Evolutionary conservation across 2,888 invertebrate species (phyloP).

Genomic region (Dolomedes plantarius): DNA sequence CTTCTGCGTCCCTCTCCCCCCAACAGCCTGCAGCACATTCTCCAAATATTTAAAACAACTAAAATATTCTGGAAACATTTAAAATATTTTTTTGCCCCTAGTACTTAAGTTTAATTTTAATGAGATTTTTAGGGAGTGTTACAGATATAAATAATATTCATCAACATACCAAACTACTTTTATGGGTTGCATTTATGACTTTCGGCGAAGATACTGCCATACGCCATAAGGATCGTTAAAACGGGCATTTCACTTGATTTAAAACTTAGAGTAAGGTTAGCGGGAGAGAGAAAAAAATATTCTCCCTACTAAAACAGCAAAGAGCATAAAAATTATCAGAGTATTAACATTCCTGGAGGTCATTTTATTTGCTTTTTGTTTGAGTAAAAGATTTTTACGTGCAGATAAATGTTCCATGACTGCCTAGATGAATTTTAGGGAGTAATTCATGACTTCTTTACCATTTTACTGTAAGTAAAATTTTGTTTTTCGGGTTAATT

Average conservation of each 20-base stretch:
- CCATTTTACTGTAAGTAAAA: not conserved
- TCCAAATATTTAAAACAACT: not conserved
- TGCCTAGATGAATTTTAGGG: not conserved
- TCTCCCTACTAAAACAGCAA: constrained; percentile 9
- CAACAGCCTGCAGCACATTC: not conserved
- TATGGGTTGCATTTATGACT: constrained; percentile 48
- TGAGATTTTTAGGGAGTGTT: constrained; percentile 43
- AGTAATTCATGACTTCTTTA: not conserved
- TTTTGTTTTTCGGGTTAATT: not conserved
- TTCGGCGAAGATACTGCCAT: constrained; percentile 13
- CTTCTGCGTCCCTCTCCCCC: not conserved
- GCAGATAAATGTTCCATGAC: not conserved
- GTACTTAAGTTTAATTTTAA: constrained; percentile 34
- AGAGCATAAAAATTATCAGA: constrained; percentile 29
- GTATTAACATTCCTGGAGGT: constrained; percentile 8
- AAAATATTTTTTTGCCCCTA: not conserved
- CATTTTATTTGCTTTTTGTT: constrained; percentile 22
- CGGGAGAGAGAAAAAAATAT: not conserved
- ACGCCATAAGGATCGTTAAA: constrained; percentile 11
- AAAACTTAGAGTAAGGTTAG: constrained; percentile 21
- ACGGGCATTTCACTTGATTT: constrained; percentile 57
- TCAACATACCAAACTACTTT: constrained; percentile 51
- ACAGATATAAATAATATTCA: constrained; percentile 45
- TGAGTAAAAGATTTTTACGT: constrained; percentile 5
- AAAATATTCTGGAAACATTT: not conserved